A percentile compares a stretch with the other conserved stretches of the same genome.
Evolutionary conservation across 1,140 invertebrate genomes (phyloP).

Genomic region (Formica selysi): DNA sequence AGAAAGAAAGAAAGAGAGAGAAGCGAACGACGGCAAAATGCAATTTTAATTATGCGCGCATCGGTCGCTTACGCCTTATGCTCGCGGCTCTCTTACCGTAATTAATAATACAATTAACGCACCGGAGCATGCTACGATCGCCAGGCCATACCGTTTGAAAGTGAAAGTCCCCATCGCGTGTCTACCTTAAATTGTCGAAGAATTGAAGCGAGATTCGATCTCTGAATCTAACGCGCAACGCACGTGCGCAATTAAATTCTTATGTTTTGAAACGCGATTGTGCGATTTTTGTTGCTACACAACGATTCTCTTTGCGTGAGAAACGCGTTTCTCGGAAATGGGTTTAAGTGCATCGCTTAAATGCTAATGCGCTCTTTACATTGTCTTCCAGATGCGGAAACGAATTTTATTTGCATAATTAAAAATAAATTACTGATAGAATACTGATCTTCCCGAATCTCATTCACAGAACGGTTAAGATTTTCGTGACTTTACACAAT

Average conservation of each 20-base stretch:
- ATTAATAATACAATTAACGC: constrained; percentile 63
- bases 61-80: constrained; percentile 42
- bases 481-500: not conserved
- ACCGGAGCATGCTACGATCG: constrained; percentile 23
- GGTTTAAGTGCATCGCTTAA: not conserved
- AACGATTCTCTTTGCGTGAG: not conserved
- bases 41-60: constrained; percentile 59
- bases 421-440: not conserved
- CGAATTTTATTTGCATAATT: not conserved
- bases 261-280: constrained; percentile 32
- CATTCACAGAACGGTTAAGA: not conserved
- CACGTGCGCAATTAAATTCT: constrained; percentile 21
- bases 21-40: constrained; percentile 47
- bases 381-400: not conserved
- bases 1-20: constrained; percentile 25
- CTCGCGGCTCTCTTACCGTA: constrained; percentile 31
- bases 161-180: constrained; percentile 55
- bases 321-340: not conserved
- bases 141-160: constrained; percentile 49
- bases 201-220: constrained; percentile 51
- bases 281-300: constrained; percentile 1
- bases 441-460: not conserved
- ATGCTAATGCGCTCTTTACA: not conserved
- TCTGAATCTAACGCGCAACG: constrained; percentile 18
- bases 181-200: constrained; percentile 54